Evolutionary conservation across 2,797 vertebrate genomes (phyloP).

Genomic region (Heterohyrax brucei): DNA sequence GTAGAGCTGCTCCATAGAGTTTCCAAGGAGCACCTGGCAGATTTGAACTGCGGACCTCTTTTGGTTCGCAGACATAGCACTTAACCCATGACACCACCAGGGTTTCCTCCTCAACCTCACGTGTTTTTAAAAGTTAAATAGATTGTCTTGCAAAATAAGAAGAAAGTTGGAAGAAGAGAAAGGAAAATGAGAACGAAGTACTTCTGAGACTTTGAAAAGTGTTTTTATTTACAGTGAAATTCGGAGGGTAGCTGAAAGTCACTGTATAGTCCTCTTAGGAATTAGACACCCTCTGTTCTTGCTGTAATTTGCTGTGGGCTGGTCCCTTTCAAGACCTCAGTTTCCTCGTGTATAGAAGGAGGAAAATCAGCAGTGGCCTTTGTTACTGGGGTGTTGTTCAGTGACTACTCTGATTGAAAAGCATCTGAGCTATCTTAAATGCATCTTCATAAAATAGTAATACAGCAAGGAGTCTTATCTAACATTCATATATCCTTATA

Average conservation of each 20-base stretch:
- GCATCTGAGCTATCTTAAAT: conserved; percentile 61
- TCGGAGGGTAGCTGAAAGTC: not conserved
- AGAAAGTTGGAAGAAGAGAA: conserved; percentile 7
- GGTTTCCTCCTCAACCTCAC: too few relatives aligned
- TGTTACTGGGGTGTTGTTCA: not conserved
- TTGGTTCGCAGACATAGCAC: too few relatives aligned
- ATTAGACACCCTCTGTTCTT: not conserved
- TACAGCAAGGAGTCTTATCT: not conserved
- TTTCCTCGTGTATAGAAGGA: not conserved
- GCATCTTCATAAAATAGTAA: conserved; percentile 70
- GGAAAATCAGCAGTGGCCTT: conserved; percentile 13
- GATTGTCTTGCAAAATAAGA: not conserved
- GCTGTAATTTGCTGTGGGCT: accelerated
- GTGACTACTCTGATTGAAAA: conserved; percentile 28
- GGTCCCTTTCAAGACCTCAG: not conserved
- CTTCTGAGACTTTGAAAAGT: conserved; percentile 53
- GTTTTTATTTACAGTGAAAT: not conserved
- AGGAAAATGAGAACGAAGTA: not conserved
- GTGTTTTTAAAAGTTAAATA: conserved; percentile 33
- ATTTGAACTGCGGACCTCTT: too few relatives aligned
- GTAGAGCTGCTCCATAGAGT: too few relatives aligned
- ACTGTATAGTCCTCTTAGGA: not conserved
- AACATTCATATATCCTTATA: not conserved
- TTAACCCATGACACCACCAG: too few relatives aligned
- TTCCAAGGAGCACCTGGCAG: too few relatives aligned